These are phyloP conservation scores for Syndactyla subalaris DNA, from an alignment of 2,797 vertebrate genomes.

Conservation along the genomic window DNA sequence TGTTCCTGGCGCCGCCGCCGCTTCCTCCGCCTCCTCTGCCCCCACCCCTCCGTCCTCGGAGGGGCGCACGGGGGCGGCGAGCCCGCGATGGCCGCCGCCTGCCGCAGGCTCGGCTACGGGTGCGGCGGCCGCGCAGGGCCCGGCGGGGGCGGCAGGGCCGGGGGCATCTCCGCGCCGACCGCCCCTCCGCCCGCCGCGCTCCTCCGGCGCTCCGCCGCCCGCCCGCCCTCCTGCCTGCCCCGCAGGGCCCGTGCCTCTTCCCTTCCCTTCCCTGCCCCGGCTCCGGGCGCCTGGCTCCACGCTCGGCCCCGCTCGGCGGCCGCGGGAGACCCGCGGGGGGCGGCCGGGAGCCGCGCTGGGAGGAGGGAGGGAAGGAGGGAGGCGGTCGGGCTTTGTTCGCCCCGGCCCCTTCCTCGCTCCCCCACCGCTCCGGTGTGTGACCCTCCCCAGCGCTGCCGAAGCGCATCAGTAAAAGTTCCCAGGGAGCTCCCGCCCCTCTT, in stretches of 20 bases:
- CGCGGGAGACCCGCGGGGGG: not conserved
- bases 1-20: slow-evolving; percentile 49
- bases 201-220: not conserved
- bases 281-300: not conserved
- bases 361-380: not conserved
- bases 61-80: slow-evolving; percentile 10
- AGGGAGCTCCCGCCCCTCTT: rapidly evolving
- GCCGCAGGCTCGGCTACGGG: not conserved
- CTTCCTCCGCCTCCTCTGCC: slow-evolving; percentile 37
- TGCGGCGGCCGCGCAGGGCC: not conserved
- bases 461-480: not conserved
- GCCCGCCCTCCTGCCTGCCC: not conserved
- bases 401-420: not conserved
- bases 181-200: not conserved
- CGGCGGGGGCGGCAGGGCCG: not conserved
- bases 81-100: not conserved
- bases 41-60: slow-evolving; percentile 21
- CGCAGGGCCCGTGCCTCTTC: not conserved
- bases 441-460: not conserved
- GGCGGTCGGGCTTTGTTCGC: not conserved
- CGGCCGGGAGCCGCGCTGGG: not conserved
- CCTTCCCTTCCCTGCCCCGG: no score
- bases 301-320: not conserved
- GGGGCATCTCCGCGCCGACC: not conserved
- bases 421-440: no score